Percentiles rank a stretch among this genome's conserved stretches.
phyloP scores from a whole-genome alignment of 2,797 vertebrate species.

The Gymnoscopelus braueri region DNA sequence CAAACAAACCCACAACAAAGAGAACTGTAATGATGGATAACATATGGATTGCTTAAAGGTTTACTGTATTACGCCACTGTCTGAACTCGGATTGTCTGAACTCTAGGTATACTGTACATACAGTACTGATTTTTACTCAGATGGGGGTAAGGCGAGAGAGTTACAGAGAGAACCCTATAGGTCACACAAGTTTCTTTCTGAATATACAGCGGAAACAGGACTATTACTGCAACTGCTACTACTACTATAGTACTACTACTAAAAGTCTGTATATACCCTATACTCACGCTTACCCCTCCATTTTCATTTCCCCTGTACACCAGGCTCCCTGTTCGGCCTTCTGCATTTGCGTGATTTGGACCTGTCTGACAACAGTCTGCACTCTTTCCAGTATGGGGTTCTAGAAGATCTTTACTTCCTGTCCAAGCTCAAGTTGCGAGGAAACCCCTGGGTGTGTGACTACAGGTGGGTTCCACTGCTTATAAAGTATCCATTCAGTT shows the following conservation, averaged over 20 bases:
- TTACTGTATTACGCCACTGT: slow-evolving; percentile 23
- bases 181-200: slow-evolving; percentile 10
- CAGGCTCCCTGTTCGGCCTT: slow-evolving; percentile 71
- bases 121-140: slow-evolving; percentile 46
- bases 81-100: not conserved
- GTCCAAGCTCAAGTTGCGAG: slow-evolving; percentile 86
- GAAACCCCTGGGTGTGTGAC: slow-evolving; percentile 93
- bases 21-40: slow-evolving; percentile 18
- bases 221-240: no score
- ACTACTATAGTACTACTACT: no score
- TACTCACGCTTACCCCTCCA: not conserved
- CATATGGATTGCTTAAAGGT: slow-evolving; percentile 23
- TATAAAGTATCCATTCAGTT: not conserved
- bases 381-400: slow-evolving; percentile 89
- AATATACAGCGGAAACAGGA: no score
- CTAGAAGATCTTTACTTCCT: slow-evolving; percentile 93
- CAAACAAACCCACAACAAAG: not conserved
- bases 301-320: not conserved
- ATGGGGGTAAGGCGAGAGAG: slow-evolving; percentile 15
- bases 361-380: slow-evolving; percentile 86
- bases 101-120: slow-evolving; percentile 26
- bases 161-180: slow-evolving; percentile 17
- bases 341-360: slow-evolving; percentile 84
- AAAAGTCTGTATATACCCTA: no score
- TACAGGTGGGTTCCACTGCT: slow-evolving; percentile 77